phyloP scores from a whole-genome alignment of 2,797 vertebrate species.

The Furcifer pardalis region DNA sequence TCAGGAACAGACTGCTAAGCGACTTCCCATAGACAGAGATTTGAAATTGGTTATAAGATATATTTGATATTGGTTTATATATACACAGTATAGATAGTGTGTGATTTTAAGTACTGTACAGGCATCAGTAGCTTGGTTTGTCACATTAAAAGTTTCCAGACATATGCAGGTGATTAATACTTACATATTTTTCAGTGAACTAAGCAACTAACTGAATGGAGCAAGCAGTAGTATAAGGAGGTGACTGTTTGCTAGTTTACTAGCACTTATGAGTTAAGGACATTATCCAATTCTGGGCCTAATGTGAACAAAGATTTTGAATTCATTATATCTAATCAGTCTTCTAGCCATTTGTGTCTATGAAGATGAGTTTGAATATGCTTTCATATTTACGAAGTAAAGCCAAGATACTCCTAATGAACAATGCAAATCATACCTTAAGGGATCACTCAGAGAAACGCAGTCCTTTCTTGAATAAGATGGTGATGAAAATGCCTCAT shows the following conservation, averaged over 20 bases:
- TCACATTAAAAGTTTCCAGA: background rate
- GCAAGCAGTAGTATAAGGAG: background rate
- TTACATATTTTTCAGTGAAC: background rate
- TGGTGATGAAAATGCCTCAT: conserved; percentile 6
- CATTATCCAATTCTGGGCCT: background rate
- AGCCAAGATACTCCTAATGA: conserved; percentile 1
- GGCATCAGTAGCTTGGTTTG: background rate
- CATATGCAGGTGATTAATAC: background rate
- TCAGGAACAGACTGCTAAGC: background rate
- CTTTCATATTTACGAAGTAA: background rate
- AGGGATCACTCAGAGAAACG: background rate
- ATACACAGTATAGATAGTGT: background rate
- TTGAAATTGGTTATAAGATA: background rate
- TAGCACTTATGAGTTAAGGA: background rate
- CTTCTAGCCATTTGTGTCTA: background rate
- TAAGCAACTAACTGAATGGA: background rate
- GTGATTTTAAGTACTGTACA: background rate
- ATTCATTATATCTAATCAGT: background rate
- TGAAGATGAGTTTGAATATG: background rate
- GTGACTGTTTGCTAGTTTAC: background rate
- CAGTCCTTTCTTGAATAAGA: conserved; percentile 10
- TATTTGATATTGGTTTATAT: too few relatives aligned
- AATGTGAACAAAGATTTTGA: background rate
- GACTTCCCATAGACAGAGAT: background rate
- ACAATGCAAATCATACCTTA: background rate